A percentile compares a stretch with the other conserved stretches of the same genome.
phyloP scores from a whole-genome alignment of 2,113 vertebrate genomes.

The Trochalopteron elliotii region DNA sequence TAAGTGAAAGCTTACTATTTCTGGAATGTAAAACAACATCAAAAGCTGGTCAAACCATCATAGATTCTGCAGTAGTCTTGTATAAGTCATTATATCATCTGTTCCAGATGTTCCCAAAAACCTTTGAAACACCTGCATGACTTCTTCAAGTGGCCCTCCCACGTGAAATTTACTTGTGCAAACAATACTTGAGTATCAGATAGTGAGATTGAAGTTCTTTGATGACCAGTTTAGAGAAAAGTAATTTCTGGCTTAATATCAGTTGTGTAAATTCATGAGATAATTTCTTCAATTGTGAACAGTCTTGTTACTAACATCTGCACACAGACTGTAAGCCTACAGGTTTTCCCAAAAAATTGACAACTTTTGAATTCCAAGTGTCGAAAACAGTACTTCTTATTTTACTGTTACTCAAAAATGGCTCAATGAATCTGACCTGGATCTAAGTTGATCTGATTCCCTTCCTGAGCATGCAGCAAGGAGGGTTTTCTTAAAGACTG shows the following conservation, averaged over 20 bases:
- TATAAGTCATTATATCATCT: not conserved
- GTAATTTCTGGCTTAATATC: not conserved
- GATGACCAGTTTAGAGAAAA: not conserved
- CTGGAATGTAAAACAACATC: not conserved
- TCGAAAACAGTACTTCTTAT: not conserved
- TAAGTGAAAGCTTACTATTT: conserved; percentile 4
- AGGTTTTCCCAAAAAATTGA: not conserved
- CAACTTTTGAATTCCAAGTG: not conserved
- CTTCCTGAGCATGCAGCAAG: not conserved
- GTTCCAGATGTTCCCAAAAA: not conserved
- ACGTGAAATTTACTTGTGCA: not conserved
- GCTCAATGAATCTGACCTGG: not conserved
- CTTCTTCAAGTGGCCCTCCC: not conserved
- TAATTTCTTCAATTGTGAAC: not conserved
- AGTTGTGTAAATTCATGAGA: not conserved
- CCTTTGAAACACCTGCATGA: not conserved
- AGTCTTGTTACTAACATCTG: not conserved
- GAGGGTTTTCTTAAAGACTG: not conserved
- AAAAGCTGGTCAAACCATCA: not conserved
- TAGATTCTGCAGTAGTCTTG: not conserved
- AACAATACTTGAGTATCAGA: not conserved
- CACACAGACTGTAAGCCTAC: not conserved
- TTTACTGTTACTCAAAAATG: not conserved
- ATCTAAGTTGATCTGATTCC: not conserved
- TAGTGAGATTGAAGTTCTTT: not conserved